A percentile compares a stretch with the other conserved stretches of the same genome.
Conservation (phyloP, 2,113 vertebrate genomes). For the sheep (Ovis aries) region DNA sequence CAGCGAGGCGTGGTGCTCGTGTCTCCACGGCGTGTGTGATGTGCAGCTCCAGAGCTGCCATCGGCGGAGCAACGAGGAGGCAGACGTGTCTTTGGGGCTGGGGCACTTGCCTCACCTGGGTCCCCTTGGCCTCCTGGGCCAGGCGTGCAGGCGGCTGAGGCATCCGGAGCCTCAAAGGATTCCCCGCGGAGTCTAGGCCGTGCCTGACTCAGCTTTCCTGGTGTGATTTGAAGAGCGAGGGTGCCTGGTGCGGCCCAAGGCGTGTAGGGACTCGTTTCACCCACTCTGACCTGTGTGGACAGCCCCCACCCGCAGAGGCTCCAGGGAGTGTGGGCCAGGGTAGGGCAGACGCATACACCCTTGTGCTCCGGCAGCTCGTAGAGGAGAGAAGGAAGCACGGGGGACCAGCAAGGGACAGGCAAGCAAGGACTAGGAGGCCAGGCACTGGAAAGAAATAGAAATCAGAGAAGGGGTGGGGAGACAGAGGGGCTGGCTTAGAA, state of each 20-base stretch:
- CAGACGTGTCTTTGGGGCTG: accelerated
- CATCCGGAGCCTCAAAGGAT: accelerated
- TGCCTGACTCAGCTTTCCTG: accelerated
- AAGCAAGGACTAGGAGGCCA: accelerated
- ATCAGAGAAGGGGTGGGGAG: accelerated
- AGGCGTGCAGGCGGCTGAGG: accelerated
- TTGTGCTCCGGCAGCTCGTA: accelerated
- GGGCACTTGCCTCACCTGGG: neutral
- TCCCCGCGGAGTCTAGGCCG: accelerated
- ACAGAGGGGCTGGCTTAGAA: accelerated
- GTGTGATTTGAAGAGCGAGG: accelerated
- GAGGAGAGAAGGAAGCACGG: accelerated
- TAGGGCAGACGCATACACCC: accelerated
- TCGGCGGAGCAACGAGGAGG: constrained; percentile 20
- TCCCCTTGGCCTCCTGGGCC: neutral
- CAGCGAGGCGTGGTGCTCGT: neutral
- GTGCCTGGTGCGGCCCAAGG: accelerated
- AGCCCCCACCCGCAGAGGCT: accelerated
- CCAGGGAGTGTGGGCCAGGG: accelerated
- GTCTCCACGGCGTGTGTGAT: neutral
- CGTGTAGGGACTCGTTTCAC: accelerated
- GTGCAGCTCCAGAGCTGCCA: neutral
- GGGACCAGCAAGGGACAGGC: accelerated
- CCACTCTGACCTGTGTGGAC: accelerated
- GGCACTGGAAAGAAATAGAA: accelerated